Percentiles rank a stretch among this genome's conserved stretches.
Conservation (phyloP, 1,140 invertebrate species). For the Monochamus saltuarius region DNA sequence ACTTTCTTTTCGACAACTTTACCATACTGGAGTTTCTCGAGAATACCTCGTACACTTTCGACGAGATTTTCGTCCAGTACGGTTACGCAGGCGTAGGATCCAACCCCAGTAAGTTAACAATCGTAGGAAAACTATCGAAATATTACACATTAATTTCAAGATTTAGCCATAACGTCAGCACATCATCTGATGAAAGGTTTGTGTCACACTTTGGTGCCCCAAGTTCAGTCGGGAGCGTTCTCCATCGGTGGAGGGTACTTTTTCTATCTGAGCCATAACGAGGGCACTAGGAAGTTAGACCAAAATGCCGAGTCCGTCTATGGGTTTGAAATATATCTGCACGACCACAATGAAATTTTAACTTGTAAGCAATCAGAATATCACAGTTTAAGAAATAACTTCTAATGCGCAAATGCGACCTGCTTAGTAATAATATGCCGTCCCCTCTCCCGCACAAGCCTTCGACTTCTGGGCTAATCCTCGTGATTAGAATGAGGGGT, state of each 20-base stretch:
- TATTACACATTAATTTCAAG: constrained; percentile 19
- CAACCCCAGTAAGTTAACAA: constrained; percentile 11
- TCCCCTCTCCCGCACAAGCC: too few species aligned
- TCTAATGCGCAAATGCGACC: too few species aligned
- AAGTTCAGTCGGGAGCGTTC: constrained; percentile 20
- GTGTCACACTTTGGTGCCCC: constrained; percentile 36
- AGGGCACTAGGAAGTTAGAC: constrained; percentile 37
- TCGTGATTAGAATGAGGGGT: too few species aligned
- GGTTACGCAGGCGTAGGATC: constrained; percentile 18
- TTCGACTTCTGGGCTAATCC: too few species aligned
- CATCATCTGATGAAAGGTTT: constrained; percentile 20
- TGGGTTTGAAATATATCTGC: constrained; percentile 34
- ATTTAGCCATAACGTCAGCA: constrained; percentile 14
- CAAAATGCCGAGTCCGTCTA: constrained; percentile 49
- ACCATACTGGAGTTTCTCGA: constrained; percentile 33
- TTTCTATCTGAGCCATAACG: constrained; percentile 32
- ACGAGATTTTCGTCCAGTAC: constrained; percentile 24
- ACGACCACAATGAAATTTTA: constrained; percentile 29
- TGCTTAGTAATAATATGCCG: too few species aligned
- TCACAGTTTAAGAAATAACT: too few species aligned
- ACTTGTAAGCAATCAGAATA: not conserved
- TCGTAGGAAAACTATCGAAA: not conserved
- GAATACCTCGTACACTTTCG: constrained; percentile 32
- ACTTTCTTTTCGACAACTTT: constrained; percentile 29
- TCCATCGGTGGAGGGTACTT: constrained; percentile 31